Evolutionary conservation across 2,113 vertebrate species (phyloP), one percentile per base, ranked within the genome.

Genomic region (Cromileptes altivelis): DNA sequence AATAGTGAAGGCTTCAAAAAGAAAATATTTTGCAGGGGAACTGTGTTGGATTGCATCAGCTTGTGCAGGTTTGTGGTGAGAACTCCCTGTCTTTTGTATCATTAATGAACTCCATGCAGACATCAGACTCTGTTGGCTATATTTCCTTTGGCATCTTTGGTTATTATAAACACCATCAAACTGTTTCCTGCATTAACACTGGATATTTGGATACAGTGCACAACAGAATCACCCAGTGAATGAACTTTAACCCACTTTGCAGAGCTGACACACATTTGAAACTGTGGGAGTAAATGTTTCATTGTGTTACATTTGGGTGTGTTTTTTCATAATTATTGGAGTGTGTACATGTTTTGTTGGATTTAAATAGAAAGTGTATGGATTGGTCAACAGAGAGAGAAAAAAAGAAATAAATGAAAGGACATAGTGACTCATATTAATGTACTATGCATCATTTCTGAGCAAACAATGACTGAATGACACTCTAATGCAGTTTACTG

Each of bases 401-500:
- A 55, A 47, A 19, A 47, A 2, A 64, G 42, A 42, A 19, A 37
- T 6, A 37, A 23, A 58, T 73, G 27, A 57, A 58, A 50, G 70
- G 60, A 60, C n/a, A 19, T 11, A 4, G 10, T 70, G 75, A 67
- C 13, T 55, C 17, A 30, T 65, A 61, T 74, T 58, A 27, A 69
- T 61, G 12, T 14, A n/a, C 1, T 13, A 33, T 0, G 2, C 6
- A 19, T 84, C 1, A 81, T 74, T 78, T 75, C 70, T 53, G 53
- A 10, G 13, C 21, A 6, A 63, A 58, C 11, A 27, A 5, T 70
- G 11, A n/a, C 4, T 58, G 40, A 75, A 53, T 58, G 27, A 65
- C 14, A 13, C n/a, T 33, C 72, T 81, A 17, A 74, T 52, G 52
- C 47, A 57, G 18, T 69, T 82, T 81, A 82, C 81, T 65, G 78